phyloP scores from a whole-genome alignment of 2,888 invertebrate genomes.

The Scrobipalpa atriplicella region DNA sequence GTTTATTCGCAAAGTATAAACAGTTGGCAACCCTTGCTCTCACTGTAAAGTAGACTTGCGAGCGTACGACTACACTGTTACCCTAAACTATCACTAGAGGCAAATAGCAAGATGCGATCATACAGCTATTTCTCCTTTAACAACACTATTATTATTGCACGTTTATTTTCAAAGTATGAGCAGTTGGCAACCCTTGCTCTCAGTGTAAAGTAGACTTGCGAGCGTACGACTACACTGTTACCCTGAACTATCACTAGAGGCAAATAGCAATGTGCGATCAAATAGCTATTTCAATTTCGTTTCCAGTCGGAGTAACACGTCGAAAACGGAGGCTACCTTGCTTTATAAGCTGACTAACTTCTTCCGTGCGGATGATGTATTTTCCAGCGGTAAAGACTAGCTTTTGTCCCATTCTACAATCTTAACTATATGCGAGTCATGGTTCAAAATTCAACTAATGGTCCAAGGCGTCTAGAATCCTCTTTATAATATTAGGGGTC shows the following conservation, averaged over 20 bases:
- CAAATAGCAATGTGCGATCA: constrained; percentile 54
- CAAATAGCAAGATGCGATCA: constrained; percentile 54
- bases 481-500: too few relatives aligned
- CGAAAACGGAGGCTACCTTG: background rate
- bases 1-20: too few relatives aligned
- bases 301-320: constrained; percentile 14
- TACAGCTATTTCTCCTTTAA: constrained; percentile 45
- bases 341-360: background rate
- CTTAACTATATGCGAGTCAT: too few relatives aligned
- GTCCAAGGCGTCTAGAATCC: too few relatives aligned
- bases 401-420: too few relatives aligned
- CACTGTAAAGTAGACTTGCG: background rate
- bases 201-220: background rate
- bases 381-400: too few relatives aligned
- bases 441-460: too few relatives aligned
- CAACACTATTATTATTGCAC: too few relatives aligned
- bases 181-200: constrained; percentile 11
- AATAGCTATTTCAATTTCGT: constrained; percentile 49
- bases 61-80: constrained; percentile 7
- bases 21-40: constrained; percentile 11
- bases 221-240: constrained; percentile 7
- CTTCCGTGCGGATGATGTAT: too few relatives aligned
- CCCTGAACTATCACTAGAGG: constrained; percentile 42
- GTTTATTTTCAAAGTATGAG: too few relatives aligned
- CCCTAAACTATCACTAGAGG: constrained; percentile 42